Conservation (phyloP, 2,113 vertebrate genomes). For the Holacanthus passer region DNA sequence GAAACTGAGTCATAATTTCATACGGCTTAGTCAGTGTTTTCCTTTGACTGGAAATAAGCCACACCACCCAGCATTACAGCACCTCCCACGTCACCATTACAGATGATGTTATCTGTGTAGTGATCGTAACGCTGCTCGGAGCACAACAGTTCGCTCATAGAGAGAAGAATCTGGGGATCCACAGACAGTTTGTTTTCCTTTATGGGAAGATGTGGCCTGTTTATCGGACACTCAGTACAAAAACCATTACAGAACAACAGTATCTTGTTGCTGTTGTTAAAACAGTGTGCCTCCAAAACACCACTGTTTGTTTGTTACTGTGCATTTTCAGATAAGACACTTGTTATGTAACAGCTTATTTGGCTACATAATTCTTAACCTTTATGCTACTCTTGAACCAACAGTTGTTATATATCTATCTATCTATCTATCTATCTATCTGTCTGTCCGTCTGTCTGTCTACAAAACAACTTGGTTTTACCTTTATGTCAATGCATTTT, state of each 20-base stretch:
- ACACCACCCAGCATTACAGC: conserved; percentile 24
- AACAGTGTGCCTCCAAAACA: not conserved
- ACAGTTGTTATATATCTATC: not conserved
- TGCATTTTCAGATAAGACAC: not conserved
- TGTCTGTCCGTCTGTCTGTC: no score
- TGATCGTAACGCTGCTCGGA: not conserved
- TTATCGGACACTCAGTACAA: not conserved
- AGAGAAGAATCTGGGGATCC: not conserved
- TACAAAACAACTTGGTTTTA: no score
- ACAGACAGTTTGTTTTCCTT: no score
- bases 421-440: not conserved
- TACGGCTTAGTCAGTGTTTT: conserved; percentile 62
- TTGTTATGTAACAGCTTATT: not conserved
- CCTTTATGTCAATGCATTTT: no score
- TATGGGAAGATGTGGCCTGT: not conserved
- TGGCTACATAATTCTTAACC: not conserved
- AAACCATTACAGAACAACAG: not conserved
- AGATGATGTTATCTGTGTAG: conserved; percentile 25
- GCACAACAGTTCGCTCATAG: not conserved
- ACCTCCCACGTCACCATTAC: conserved; percentile 52
- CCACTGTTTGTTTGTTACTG: not conserved
- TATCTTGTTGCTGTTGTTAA: not conserved
- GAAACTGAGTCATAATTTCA: conserved; percentile 69
- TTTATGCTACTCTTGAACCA: not conserved
- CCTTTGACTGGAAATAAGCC: conserved; percentile 70